These are phyloP conservation scores for Hypsibius dujardini DNA, from an alignment of 1,140 invertebrate genomes.

Conservation along the genomic window DNA sequence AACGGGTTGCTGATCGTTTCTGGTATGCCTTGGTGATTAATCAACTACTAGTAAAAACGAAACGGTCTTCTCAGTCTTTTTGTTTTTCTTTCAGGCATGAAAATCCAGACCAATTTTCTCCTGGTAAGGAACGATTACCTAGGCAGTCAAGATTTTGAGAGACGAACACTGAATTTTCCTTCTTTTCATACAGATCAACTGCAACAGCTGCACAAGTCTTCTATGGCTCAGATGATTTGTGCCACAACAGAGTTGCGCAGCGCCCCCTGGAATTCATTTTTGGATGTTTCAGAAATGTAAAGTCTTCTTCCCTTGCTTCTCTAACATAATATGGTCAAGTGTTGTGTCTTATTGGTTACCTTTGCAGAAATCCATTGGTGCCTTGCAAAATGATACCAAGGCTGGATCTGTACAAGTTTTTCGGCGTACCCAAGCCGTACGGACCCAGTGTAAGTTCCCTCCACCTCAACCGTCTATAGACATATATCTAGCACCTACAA, in stretches of 20 bases:
- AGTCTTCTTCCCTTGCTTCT: background rate
- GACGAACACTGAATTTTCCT: background rate
- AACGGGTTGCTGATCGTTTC: slow-evolving; percentile 8
- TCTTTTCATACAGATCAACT: slow-evolving; percentile 5
- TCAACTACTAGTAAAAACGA: too few species aligned
- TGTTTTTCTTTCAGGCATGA: background rate
- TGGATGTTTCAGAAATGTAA: slow-evolving; percentile 14
- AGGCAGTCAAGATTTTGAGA: too few species aligned
- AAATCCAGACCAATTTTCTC: background rate
- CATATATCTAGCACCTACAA: background rate
- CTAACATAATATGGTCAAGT: slow-evolving; percentile 1
- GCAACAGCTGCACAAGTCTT: background rate
- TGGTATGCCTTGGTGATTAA: background rate
- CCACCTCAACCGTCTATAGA: background rate
- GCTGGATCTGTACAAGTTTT: slow-evolving; percentile 17
- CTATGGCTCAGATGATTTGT: slow-evolving; percentile 12
- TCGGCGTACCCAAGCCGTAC: slow-evolving; percentile 6
- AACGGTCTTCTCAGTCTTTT: too few species aligned
- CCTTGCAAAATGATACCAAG: slow-evolving; percentile 10
- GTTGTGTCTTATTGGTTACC: background rate
- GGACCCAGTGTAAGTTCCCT: background rate
- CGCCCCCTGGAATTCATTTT: slow-evolving; percentile 11
- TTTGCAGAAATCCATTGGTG: slow-evolving; percentile 6
- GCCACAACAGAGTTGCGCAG: slow-evolving; percentile 16
- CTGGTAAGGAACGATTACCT: background rate